Evolutionary conservation across 2,888 invertebrate species (phyloP).

Genomic region (Petrophora chlorosata): DNA sequence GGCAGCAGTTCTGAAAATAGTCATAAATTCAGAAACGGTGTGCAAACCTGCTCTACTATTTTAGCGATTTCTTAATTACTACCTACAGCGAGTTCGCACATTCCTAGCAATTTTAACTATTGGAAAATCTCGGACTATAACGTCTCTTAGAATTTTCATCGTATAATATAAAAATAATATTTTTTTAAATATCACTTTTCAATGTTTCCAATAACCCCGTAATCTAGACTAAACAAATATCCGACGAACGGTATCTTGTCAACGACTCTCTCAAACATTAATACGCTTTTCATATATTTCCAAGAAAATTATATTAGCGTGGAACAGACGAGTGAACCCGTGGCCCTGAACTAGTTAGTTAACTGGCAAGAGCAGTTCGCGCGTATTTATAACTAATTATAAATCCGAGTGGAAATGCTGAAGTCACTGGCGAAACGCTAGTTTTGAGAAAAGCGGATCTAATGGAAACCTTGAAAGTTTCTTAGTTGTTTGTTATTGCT

Average conservation of each 20-base stretch:
- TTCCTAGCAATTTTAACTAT: no score
- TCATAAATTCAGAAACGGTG: no score
- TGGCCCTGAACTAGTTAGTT: conserved; percentile 74
- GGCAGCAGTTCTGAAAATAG: no score
- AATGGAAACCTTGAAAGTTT: conserved; percentile 14
- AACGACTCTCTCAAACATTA: conserved; percentile 39
- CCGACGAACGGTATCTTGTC: conserved; percentile 29
- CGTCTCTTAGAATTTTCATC: no score
- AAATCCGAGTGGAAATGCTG: conserved; percentile 44
- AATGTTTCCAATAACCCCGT: no score
- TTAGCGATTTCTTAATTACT: no score
- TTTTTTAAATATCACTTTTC: no score
- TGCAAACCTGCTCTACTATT: no score
- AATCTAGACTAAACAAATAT: conserved; percentile 2
- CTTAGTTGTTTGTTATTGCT: no score
- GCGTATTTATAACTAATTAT: conserved; percentile 50
- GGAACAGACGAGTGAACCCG: conserved; percentile 53
- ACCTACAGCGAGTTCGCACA: no score
- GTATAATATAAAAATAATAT: no score
- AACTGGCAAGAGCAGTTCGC: conserved; percentile 23
- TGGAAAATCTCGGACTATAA: no score
- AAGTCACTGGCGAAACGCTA: conserved; percentile 47
- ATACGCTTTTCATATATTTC: conserved; percentile 45
- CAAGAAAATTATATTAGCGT: conserved; percentile 51
- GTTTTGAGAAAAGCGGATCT: conserved; percentile 30